Percentiles rank a stretch among this genome's conserved stretches.
These are phyloP conservation scores for Myrmecobius fasciatus DNA, from an alignment of 2,113 vertebrate species.

Conservation along the genomic window DNA sequence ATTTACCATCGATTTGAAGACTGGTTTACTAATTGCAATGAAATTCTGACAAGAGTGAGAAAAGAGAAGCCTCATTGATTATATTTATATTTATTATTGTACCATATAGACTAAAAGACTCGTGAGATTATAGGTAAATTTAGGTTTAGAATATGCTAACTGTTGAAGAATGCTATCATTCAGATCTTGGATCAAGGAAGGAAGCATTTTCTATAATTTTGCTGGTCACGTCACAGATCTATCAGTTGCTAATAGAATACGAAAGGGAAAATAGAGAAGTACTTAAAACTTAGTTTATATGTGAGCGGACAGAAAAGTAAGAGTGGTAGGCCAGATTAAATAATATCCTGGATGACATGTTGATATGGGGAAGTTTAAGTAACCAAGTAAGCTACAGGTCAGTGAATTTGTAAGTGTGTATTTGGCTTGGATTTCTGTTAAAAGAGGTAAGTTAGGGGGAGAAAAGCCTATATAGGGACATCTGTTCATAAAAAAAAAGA, in stretches of 20 bases:
- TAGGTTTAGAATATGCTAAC: neutral
- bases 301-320: neutral
- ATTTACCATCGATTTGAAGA: conserved; percentile 28
- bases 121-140: neutral
- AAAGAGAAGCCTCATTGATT: neutral
- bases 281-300: neutral
- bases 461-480: neutral
- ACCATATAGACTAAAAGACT: neutral
- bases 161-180: neutral
- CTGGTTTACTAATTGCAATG: neutral
- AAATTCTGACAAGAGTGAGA: neutral
- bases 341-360: neutral
- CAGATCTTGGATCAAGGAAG: neutral
- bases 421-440: neutral
- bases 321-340: neutral
- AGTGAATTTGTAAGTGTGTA: neutral
- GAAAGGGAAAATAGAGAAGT: neutral
- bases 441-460: neutral
- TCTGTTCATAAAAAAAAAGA: neutral
- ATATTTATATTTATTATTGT: neutral
- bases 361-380: neutral
- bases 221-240: too few relatives aligned
- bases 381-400: neutral
- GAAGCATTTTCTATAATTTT: neutral
- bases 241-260: neutral